Base-by-base conservation (phyloP, 2,888 invertebrate species). In the Melanchra persicariae region DNA sequence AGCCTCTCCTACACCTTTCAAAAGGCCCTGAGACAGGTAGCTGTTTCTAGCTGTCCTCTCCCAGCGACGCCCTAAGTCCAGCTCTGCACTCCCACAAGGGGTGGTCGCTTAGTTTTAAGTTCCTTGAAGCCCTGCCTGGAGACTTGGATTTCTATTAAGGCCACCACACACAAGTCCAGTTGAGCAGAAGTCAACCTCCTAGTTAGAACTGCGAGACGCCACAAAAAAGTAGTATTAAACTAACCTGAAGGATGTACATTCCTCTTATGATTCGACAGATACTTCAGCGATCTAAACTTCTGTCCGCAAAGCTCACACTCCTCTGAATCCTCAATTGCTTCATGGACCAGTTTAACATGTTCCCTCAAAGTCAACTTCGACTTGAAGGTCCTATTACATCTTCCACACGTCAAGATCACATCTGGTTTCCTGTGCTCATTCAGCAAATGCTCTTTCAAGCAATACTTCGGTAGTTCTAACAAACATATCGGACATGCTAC, bases 241-340 rank as follows among this genome's bases (percentile, higher is more conserved):
- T 6, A 7, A 45, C 89, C 90, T 24, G 75, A 72, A 0, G 91
- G 91, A 77, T 91, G 91, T 0, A 91, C 91, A 67, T 91, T 91
- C 64, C 91, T 87, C 69, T 87, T 87, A 63, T 91, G 91, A 60
- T 91, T 90, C 0, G 87, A 73, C 17, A 91, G 52, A 64, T 91
- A 91, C 74, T 90, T 90, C 43, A 85, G 47, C 2, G 88, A 88
- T 6, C 86, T 83, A 51, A 91, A 91, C 79, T 87, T 87, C 70
- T 91, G 90, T 0, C 89, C 90, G 12, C 91, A 91, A 0, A 87
- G 72, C 9, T 88, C 86, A 51, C 91, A 91, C 55, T 87, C 87
- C 34, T 83, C 89, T 0, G 90, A 88, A 5, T 89, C 87, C 45
- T 88, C 87, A 0, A 87, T 72, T 0, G 90, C 85, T 6, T 90